Conservation (phyloP, 1,140 invertebrate species). For the Probaryconus sp. region DNA sequence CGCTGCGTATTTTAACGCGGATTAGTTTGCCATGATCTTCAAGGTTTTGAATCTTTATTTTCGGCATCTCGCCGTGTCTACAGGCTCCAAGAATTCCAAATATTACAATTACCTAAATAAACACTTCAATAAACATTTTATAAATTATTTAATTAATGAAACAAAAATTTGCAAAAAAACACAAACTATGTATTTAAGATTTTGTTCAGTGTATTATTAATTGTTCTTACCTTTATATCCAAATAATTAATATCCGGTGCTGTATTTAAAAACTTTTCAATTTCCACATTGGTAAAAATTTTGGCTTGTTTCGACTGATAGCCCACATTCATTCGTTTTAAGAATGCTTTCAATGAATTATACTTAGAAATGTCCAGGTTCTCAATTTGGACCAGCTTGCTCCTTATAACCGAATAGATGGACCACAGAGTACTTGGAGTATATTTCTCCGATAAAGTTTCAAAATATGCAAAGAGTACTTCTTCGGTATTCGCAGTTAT, state of each 20-base stretch:
- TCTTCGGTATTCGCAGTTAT: constrained; percentile 10
- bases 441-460: constrained; percentile 12
- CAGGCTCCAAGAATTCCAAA: constrained; percentile 17
- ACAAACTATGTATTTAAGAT: no score
- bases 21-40: constrained; percentile 26
- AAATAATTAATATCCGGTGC: constrained; percentile 16
- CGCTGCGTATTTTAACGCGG: constrained; percentile 7
- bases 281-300: constrained; percentile 1
- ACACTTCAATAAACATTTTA: no score
- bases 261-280: constrained; percentile 8
- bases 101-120: constrained; percentile 11
- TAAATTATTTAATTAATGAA: no score
- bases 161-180: no score
- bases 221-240: constrained; percentile 16
- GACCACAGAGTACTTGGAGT: constrained; percentile 24
- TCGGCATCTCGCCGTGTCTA: constrained; percentile 16
- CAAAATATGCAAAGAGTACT: constrained; percentile 25
- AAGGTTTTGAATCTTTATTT: constrained; percentile 13
- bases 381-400: constrained; percentile 2
- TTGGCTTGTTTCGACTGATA: constrained; percentile 13
- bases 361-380: constrained; percentile 15
- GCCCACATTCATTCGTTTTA: constrained; percentile 10
- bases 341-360: constrained; percentile 6
- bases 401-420: constrained; percentile 14
- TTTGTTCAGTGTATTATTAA: no score